Conservation (phyloP, 2,113 vertebrate species). For the Coturnix japonica region DNA sequence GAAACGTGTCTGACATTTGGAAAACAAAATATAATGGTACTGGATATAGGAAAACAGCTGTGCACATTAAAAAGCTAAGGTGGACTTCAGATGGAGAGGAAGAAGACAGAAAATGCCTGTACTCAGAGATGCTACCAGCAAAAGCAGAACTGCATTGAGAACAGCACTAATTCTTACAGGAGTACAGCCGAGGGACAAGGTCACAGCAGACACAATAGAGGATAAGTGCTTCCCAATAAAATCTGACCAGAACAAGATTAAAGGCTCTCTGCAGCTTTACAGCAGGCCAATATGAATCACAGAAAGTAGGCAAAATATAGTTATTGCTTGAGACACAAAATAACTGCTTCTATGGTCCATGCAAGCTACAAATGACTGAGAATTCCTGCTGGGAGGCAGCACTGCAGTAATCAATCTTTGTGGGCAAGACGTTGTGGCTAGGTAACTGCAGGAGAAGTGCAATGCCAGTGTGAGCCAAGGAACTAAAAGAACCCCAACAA, state of each 20-base stretch:
- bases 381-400: slow-evolving; percentile 3
- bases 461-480: not conserved
- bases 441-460: not conserved
- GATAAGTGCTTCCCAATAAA: not conserved
- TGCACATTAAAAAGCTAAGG: not conserved
- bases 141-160: not conserved
- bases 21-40: not conserved
- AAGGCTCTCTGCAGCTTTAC: not conserved
- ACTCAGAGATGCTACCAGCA: not conserved
- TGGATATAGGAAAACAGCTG: not conserved
- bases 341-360: not conserved
- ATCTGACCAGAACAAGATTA: not conserved
- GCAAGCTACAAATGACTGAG: not conserved
- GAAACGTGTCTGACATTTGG: not conserved
- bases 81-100: not conserved
- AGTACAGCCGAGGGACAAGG: not conserved
- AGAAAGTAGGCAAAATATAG: not conserved
- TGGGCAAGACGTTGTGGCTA: not conserved
- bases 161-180: not conserved
- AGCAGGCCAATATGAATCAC: not conserved
- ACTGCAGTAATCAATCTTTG: not conserved
- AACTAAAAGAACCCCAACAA: not conserved
- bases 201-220: not conserved
- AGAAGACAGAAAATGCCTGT: not conserved
- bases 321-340: not conserved